Conservation (phyloP, 2,113 vertebrate genomes). For the Tragelaphus buxtoni region DNA sequence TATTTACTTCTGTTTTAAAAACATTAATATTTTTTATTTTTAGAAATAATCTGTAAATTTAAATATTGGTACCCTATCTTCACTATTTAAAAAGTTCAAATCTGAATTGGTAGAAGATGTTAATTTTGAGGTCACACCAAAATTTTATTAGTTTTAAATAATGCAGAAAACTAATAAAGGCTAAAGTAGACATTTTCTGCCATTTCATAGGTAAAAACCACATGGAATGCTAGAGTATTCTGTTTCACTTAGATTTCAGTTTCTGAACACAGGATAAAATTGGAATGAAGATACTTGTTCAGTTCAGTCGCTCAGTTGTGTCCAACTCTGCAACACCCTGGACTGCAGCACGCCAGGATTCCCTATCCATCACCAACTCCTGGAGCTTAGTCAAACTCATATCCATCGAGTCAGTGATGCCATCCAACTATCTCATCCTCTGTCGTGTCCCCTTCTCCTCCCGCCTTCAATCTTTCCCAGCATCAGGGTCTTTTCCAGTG, state of each 20-base stretch:
- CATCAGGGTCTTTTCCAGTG: background rate
- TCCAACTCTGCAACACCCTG: background rate
- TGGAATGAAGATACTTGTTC: background rate
- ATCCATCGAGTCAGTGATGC: background rate
- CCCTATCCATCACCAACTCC: background rate
- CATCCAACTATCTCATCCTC: background rate
- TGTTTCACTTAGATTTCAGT: background rate
- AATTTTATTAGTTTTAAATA: slow-evolving; percentile 19
- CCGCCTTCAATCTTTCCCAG: background rate
- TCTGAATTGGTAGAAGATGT: background rate
- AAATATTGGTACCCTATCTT: background rate
- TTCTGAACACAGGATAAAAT: background rate
- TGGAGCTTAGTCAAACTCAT: background rate
- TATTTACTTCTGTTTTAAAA: background rate
- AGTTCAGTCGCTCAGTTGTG: background rate
- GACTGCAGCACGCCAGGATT: background rate
- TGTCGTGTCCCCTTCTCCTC: background rate
- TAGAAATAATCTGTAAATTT: background rate
- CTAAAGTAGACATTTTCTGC: background rate
- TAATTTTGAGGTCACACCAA: background rate
- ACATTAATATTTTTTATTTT: background rate
- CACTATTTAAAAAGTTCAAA: background rate
- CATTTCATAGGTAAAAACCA: background rate
- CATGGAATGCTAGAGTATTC: background rate
- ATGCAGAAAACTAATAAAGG: background rate